Conservation (phyloP, 2,888 invertebrate genomes). For the Tanytarsus gracilentus region DNA sequence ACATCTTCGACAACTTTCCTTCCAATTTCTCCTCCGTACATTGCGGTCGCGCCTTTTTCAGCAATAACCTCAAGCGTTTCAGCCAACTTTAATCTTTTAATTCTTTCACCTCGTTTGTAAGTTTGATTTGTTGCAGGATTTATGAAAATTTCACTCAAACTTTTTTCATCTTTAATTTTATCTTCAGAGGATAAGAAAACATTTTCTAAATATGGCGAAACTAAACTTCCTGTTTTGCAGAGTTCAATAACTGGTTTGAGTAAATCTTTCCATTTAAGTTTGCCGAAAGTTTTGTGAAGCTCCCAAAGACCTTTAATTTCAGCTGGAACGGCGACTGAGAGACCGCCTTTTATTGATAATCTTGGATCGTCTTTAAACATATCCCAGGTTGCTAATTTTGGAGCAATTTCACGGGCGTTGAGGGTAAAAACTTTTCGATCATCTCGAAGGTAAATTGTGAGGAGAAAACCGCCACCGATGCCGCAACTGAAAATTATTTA, state of each 20-base stretch:
- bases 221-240: constrained; percentile 53
- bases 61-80: constrained; percentile 61
- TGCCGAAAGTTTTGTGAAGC: constrained; percentile 63
- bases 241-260: constrained; percentile 70
- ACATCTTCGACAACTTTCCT: constrained; percentile 49
- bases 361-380: constrained; percentile 54
- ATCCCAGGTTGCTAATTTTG: constrained; percentile 51
- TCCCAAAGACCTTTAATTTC: constrained; percentile 78
- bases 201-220: constrained; percentile 56
- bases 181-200: constrained; percentile 47
- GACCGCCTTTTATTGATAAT: constrained; percentile 35
- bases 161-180: constrained; percentile 50
- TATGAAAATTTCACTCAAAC: constrained; percentile 50
- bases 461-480: constrained; percentile 80
- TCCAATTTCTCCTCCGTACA: constrained; percentile 63
- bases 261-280: constrained; percentile 66
- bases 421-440: constrained; percentile 50
- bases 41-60: constrained; percentile 55
- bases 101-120: constrained; percentile 53
- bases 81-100: constrained; percentile 57
- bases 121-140: constrained; percentile 53
- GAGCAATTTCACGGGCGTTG: constrained; percentile 72
- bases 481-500: constrained; percentile 52
- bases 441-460: constrained; percentile 65
- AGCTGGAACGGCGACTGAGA: constrained; percentile 78